Evolutionary conservation across 2,113 vertebrate genomes (phyloP), one percentile per base, ranked within the genome.

Genomic region (Chloroceryle aenea): DNA sequence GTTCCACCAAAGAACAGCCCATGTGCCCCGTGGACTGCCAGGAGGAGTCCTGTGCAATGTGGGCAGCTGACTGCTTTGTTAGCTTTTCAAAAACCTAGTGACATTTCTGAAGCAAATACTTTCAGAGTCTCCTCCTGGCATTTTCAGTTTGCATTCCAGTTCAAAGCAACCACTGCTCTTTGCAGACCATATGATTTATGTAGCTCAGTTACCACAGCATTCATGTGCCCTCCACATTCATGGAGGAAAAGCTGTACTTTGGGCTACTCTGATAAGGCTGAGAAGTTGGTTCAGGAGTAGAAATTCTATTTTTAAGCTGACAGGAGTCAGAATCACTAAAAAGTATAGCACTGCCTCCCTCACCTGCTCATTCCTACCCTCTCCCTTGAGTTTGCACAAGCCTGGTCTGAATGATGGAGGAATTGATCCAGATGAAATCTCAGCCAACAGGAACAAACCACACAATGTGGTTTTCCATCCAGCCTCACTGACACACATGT

Each of bases 401-500:
- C 25, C 29, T 78, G 34, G 8, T 66, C 14, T 63, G 52, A 91
- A 50, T 1, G 20, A 47, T 29, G 30, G 48, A 84, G 30, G 40
- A 62, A 55, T 27, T 14, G 22, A 75, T 75, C 30, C 4, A 2
- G 21, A 9, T 82, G 74, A 87, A 81, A 42, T 63, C 42, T 77
- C 45, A 71, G 50, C 23, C 50, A 27, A 12, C 2, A 3, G 36
- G 69, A 71, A 45, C 36, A 74, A 62, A 78, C 38, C 38, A 40
- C 38, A 40, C 38, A 40, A 40, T 20, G 42, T n/a, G 56, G 27
- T 62, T 87, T 93, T 77, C 36, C 36, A 47, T 32, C 32, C 72
- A 43, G 48, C 48, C 4, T 6, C 3, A 1, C 2, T 3, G 71
- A 63, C 15, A 4, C 4, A 2, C 15, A 10, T 56, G 27, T 50